Evolutionary conservation across 2,888 invertebrate genomes (phyloP), one percentile per base, ranked within the genome.

Genomic region (Drosophila formosana): DNA sequence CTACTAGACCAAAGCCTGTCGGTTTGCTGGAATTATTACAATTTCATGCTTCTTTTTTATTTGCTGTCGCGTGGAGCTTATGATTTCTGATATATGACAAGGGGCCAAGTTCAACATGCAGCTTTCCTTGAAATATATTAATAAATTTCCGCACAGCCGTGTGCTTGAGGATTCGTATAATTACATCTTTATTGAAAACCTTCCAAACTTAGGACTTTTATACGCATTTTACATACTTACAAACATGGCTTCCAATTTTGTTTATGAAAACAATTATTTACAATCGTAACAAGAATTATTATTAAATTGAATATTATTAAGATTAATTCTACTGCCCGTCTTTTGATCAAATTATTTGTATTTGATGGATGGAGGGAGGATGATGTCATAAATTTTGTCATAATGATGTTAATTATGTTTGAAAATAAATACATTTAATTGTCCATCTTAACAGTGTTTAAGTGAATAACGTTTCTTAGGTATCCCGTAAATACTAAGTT

Each of bases 31-130:
- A 90, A 90, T 90, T 89, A 90, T 90, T 90, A 90, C 90, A 89
- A 90, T 89, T 90, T 87, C 90, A 90, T 90, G 90, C 77, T 89
- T 77, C 76, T 85, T 85, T 90, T 87, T 90, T 88, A 80, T 82
- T 81, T 84, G 80, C 79, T 87, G 82, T 89, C 80, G 81, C 82
- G 85, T 55, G 75, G 73, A 91, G 91, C 90, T 89, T 89, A 91
- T 89, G 89, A 90, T 91, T 90, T 89, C 89, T 91, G 91, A 91
- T 90, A 89, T 90, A 90, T 87, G 89, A 83, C 87, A 82, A 65
- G 66, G 64, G 68, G 50, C 67, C 68, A 69, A 78, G 72, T 73
- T 75, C 77, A 61, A 72, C 72, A 67, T 71, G 69, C 74, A 64
- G 74, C 68, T 67, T 64, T 74, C 49, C 50, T 53, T 66, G 62